These are phyloP conservation scores for Pluvianellus socialis DNA, from an alignment of 2,113 vertebrate genomes.

Conservation along the genomic window DNA sequence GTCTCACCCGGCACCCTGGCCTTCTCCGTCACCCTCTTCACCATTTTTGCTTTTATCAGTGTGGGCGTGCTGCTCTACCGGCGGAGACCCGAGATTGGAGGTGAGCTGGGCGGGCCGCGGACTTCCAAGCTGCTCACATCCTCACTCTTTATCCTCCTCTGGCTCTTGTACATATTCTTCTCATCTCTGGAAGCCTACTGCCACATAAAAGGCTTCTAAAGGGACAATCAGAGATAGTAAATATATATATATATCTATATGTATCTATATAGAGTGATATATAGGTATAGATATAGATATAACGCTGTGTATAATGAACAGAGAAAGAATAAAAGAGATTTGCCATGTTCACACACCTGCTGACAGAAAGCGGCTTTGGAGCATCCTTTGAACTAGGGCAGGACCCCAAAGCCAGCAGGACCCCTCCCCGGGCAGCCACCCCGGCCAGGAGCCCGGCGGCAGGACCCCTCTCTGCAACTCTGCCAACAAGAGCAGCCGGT, in stretches of 20 bases:
- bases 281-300: constrained; percentile 76
- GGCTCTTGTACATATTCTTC: constrained; percentile 96
- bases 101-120: constrained; percentile 94
- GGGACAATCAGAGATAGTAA: constrained; percentile 73
- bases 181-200: constrained; percentile 98
- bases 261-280: constrained; percentile 75
- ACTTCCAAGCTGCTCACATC: constrained; percentile 89
- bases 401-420: constrained; percentile 72
- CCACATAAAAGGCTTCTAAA: constrained; percentile 93
- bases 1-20: constrained; percentile 92
- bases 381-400: constrained; percentile 74
- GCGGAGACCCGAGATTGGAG: constrained; percentile 91
- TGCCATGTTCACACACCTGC: constrained; percentile 81
- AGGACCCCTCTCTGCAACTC: constrained; percentile 60
- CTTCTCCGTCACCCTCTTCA: constrained; percentile 98
- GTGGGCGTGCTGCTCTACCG: constrained; percentile 94
- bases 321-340: constrained; percentile 78
- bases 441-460: constrained; percentile 59
- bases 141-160: constrained; percentile 91
- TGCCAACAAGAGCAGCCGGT: constrained; percentile 34
- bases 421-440: constrained; percentile 53
- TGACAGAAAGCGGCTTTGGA: constrained; percentile 80
- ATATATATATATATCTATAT: constrained; percentile 76
- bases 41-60: constrained; percentile 96
- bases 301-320: constrained; percentile 77